A percentile compares a stretch with the other conserved stretches of the same genome.
Conservation (phyloP, 2,888 invertebrate genomes). For the Erannis defoliaria region DNA sequence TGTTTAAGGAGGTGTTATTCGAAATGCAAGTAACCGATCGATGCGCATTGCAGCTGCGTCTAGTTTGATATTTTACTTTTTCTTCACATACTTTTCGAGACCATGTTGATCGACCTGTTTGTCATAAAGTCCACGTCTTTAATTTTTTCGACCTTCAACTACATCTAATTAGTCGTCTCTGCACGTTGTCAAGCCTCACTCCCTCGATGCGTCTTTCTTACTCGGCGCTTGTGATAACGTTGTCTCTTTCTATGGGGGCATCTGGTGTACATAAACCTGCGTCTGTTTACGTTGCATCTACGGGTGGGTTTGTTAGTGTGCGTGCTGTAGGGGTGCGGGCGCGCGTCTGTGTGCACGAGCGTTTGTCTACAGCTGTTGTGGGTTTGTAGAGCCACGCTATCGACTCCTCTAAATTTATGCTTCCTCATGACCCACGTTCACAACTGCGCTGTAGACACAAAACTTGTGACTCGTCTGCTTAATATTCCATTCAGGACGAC, state of each 20-base stretch:
- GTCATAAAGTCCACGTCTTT: slow-evolving; percentile 52
- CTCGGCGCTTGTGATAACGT: slow-evolving; percentile 61
- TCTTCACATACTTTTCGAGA: slow-evolving; percentile 47
- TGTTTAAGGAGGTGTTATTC: slow-evolving; percentile 64
- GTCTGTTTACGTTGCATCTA: slow-evolving; percentile 80
- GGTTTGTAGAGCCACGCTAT: slow-evolving; percentile 74
- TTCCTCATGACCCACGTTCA: slow-evolving; percentile 82
- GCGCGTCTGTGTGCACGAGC: slow-evolving; percentile 72
- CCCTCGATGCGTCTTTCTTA: slow-evolving; percentile 71
- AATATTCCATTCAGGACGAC: slow-evolving; percentile 66
- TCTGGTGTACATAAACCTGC: slow-evolving; percentile 84
- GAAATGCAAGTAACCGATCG: slow-evolving; percentile 46
- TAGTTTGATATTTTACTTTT: slow-evolving; percentile 46
- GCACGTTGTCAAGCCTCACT: slow-evolving; percentile 76
- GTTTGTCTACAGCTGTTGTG: slow-evolving; percentile 83
- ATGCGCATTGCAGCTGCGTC: slow-evolving; percentile 55
- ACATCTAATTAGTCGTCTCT: slow-evolving; percentile 81
- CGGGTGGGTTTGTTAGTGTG: slow-evolving; percentile 59
- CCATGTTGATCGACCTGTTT: slow-evolving; percentile 42
- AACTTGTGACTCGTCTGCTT: slow-evolving; percentile 64
- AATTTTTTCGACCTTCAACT: slow-evolving; percentile 81
- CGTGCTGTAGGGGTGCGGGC: slow-evolving; percentile 75
- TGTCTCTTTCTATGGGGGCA: slow-evolving; percentile 82
- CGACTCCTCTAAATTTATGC: slow-evolving; percentile 82
- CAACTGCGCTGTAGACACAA: slow-evolving; percentile 61